Evolutionary conservation across 2,888 invertebrate genomes (phyloP), one percentile per base, ranked within the genome.

Genomic region (Brachypterus glaber): DNA sequence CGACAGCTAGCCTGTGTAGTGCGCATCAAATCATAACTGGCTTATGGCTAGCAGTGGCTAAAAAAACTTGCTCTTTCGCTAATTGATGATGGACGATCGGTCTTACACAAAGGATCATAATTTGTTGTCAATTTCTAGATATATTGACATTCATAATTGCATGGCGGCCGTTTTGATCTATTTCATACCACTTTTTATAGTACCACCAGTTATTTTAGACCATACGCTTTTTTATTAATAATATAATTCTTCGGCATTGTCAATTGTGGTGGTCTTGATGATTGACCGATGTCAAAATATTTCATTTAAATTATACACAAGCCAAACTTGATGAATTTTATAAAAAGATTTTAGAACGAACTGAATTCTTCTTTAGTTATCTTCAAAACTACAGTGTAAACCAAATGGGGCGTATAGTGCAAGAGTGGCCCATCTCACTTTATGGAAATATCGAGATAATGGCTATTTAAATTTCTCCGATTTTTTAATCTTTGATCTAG

Each of bases 71-170:
- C 51, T 48, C 48, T 42, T 50, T 50, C 53, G 55, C 60, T 64
- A 64, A 64, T 64, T 64, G 64, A 64, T 64, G 64, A 65, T 63
- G 58, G 52, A 64, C 59, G 64, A 60, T 59, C 62, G 61, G 60
- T 56, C 12, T 47, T 49, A 55, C 54, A 64, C 64, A 66, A 66
- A 66, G 63, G 60, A 58, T 60, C 62, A 64, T 66, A 65, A 66
- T 66, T 65, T 66, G 66, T 65, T 66, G 63, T 63, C 64, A 59
- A 66, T 66, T 63, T 63, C 63, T 62, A 60, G 61, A 62, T 61
- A 62, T 63, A 61, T 62, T 58, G 62, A 63, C 60, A 60, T 57
- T 57, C 58, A 57, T 63, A 64, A 64, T 61, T 62, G 62, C 53
- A 49, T 46, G 53, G 58, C 58, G 60, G 58, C 48, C 45, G 48